Percentiles rank a stretch among this genome's conserved stretches.
Evolutionary conservation across 2,113 vertebrate species (phyloP).

Genomic region (Malurus cyaneus): DNA sequence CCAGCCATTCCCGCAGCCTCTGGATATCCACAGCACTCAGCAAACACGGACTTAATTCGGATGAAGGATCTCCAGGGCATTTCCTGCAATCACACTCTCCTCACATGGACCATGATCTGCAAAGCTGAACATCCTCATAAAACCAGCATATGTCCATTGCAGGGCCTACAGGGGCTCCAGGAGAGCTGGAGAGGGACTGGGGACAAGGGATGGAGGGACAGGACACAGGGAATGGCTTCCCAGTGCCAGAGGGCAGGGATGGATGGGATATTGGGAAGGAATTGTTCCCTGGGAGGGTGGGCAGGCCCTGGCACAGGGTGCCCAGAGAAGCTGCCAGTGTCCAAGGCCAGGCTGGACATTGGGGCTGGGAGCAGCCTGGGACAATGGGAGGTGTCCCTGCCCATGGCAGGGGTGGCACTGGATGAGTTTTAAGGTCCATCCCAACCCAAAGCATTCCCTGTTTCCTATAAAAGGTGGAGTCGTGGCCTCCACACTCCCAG

Average conservation of each 20-base stretch:
- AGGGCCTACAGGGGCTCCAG: too few species aligned
- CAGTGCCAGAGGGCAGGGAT: too few species aligned
- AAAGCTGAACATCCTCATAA: background rate
- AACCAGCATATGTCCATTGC: too few species aligned
- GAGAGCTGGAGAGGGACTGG: too few species aligned
- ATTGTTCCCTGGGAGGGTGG: too few species aligned
- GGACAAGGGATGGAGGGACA: too few species aligned
- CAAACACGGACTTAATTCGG: background rate
- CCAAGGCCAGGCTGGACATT: background rate
- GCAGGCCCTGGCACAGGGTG: too few species aligned
- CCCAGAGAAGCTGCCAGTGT: accelerated
- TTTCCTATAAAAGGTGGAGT: background rate
- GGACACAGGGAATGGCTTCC: too few species aligned
- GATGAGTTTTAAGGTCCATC: background rate
- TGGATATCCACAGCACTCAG: background rate
- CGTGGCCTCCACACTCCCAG: background rate
- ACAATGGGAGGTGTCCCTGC: accelerated
- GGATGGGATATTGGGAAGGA: too few species aligned
- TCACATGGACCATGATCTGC: accelerated
- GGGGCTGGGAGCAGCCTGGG: background rate
- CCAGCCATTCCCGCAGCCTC: background rate
- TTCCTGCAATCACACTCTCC: background rate
- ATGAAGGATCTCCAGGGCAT: background rate
- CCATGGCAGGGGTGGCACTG: accelerated
- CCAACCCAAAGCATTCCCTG: background rate